Evolutionary conservation across 2,113 vertebrate genomes (phyloP), one percentile per base, ranked within the genome.

Genomic region (Mandrillus leucophaeus): DNA sequence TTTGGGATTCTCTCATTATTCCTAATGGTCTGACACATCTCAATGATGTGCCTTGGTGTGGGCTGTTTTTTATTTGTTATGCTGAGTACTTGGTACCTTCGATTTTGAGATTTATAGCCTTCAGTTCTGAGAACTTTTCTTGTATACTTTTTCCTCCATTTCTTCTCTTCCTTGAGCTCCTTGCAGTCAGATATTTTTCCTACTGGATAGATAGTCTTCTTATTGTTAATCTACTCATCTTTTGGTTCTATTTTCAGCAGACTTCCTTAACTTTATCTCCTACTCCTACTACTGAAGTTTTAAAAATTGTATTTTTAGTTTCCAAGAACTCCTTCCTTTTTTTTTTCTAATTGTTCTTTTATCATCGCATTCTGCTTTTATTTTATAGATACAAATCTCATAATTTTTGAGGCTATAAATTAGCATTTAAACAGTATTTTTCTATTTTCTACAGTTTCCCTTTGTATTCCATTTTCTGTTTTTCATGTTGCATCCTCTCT

Each of bases 221-320:
- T 86, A 86, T 38, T 95, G 43, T 59, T 96, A 40, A 90, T 75
- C 35, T 64, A 70, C 20, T 76, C 11, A 55, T 80, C 35, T 80
- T 43, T 72, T 92, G 43, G 23, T 52, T 92, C 66, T 91, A 40
- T 61, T 93, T 97, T 84, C 52, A 45, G 38, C n/a, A 43, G 0
- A 52, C 81, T 93, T 92, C 32, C 18, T 79, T 79, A 88, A 66
- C 40, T 96, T 91, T 64, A 40, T 95, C 55, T 75, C 88, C 32
- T 35, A 92, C 66, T 68, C n/a, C 38, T 83, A 55, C 9, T 76
- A 72, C 16, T 82, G 18, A 90, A 35, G 13, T 61, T 88, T 76
- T 87, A 40, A 27, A 70, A 84, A 45, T 48, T 64, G 38, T n/a
- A 82, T 64, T 30, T 93, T 75, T 93, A 40, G 75, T 57, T 92